These are phyloP conservation scores for Sebastes iracundus DNA, from an alignment of 2,797 vertebrate species.

Conservation along the genomic window DNA sequence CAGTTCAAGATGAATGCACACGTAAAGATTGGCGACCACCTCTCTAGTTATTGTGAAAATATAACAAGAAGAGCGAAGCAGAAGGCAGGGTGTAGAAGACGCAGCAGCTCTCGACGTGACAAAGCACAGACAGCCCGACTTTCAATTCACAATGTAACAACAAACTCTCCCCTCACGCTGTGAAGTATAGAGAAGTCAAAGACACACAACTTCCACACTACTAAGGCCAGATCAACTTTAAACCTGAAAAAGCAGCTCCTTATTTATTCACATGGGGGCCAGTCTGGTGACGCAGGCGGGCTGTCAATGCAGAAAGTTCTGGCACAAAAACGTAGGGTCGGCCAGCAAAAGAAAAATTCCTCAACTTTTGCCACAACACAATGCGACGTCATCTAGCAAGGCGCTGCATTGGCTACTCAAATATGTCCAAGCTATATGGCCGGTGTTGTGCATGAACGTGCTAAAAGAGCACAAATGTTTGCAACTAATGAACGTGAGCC, in stretches of 20 bases:
- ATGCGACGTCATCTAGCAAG: neutral
- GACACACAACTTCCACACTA: neutral
- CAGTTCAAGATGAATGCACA: conserved; percentile 41
- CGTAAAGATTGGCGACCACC: conserved; percentile 10
- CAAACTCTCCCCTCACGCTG: neutral
- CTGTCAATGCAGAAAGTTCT: neutral
- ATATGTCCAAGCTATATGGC: neutral
- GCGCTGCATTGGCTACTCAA: neutral
- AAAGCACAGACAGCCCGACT: conserved; percentile 9
- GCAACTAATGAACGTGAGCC: too few relatives aligned
- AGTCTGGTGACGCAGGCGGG: neutral
- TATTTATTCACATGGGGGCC: neutral
- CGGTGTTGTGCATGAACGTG: too few relatives aligned
- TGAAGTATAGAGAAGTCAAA: neutral
- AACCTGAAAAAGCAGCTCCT: neutral
- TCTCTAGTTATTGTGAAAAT: conserved; percentile 35
- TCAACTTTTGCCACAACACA: neutral
- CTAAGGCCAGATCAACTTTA: neutral
- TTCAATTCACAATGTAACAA: conserved; percentile 19
- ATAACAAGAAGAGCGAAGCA: conserved; percentile 24
- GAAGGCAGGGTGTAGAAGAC: conserved; percentile 78
- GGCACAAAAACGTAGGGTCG: neutral
- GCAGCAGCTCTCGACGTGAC: conserved; percentile 49
- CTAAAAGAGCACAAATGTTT: too few relatives aligned
- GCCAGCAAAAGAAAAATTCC: neutral